Base-by-base conservation (phyloP, 2,888 invertebrate genomes). In the Caenorhabditis sp. region DNA sequence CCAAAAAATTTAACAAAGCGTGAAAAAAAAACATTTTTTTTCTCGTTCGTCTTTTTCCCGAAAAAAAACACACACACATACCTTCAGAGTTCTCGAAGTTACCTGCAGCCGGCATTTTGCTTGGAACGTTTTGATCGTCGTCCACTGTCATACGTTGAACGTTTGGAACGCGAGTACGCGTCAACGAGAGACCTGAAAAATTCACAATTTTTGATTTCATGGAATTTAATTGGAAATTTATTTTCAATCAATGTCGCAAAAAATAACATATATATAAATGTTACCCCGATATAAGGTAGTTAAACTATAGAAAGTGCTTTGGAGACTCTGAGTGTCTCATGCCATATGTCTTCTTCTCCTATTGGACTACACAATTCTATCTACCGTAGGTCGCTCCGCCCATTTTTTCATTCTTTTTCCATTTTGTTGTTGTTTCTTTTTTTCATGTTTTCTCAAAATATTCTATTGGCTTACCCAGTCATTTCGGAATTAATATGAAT, bases 301-400 rank as follows among this genome's bases (percentile, higher is more conserved):
- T 64, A 60, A 67, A 72, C 72, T 67, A 72, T 65, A 61, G 67
- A 72, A 72, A 72, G 72, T 72, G 72, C 67, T 72, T 72, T 61
- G 67, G 64, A 72, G 67, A 67, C 63, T 63, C 64, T 72, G 67
- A 67, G 72, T 72, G 72, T 72, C 67, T 72, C 72, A 67, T 43
- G 43, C 43, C 43, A 43, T 43, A 43, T 43, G 43, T 43, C 43
- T 43, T 43, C 43, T 43, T 43, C 17, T 43, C 43, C 43, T 43
- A 43, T 43, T 43, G 43, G 43, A 43, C 43, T 43, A 43, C 43
- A 43, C 5, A 5, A 43, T 43, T 43, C 14, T 14, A 43, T 43
- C 43, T 43, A 43, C 43, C 43, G 43, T 43, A 43, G 17, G 12
- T 3, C 12, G 17, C 43, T 43, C 43, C 43, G 43, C 43, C 43